Conservation (phyloP, 2,797 vertebrate genomes). For the Xiphophorus birchmanni region DNA sequence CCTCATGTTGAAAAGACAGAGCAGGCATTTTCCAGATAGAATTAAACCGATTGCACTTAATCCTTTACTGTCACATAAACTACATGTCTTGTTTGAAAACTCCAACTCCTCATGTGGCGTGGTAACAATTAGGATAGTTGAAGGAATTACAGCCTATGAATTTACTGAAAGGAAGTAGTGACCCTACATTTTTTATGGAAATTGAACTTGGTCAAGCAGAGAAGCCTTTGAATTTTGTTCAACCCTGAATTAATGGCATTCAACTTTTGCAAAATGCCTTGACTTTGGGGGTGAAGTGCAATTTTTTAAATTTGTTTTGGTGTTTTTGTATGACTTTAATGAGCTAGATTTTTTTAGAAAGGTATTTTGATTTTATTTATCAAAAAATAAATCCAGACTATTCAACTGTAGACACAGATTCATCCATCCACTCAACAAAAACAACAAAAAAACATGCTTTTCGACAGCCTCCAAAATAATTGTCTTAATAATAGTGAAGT, state of each 20-base stretch:
- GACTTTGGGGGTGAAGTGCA: not conserved
- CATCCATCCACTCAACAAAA: no score
- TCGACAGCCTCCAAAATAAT: no score
- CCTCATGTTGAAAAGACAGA: slow-evolving; percentile 44
- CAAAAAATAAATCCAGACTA: not conserved
- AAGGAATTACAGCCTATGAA: slow-evolving; percentile 1
- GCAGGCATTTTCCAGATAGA: slow-evolving; percentile 55
- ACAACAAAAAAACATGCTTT: no score
- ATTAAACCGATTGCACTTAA: slow-evolving; percentile 61
- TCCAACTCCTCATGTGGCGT: slow-evolving; percentile 17
- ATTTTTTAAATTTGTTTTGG: not conserved
- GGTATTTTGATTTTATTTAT: not conserved
- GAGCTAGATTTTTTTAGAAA: not conserved
- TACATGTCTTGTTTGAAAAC: slow-evolving; percentile 41
- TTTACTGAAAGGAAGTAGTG: not conserved
- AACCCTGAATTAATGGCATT: not conserved
- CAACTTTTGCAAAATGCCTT: not conserved
- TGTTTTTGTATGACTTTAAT: not conserved
- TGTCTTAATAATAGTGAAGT: no score
- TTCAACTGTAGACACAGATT: not conserved
- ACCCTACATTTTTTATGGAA: not conserved
- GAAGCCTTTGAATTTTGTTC: not conserved
- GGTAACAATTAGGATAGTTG: slow-evolving; percentile 12
- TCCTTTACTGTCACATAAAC: slow-evolving; percentile 51
- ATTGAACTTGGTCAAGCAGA: not conserved